These are phyloP conservation scores for Drosophila villosipedis DNA, from an alignment of 2,888 invertebrate species.

Conservation along the genomic window DNA sequence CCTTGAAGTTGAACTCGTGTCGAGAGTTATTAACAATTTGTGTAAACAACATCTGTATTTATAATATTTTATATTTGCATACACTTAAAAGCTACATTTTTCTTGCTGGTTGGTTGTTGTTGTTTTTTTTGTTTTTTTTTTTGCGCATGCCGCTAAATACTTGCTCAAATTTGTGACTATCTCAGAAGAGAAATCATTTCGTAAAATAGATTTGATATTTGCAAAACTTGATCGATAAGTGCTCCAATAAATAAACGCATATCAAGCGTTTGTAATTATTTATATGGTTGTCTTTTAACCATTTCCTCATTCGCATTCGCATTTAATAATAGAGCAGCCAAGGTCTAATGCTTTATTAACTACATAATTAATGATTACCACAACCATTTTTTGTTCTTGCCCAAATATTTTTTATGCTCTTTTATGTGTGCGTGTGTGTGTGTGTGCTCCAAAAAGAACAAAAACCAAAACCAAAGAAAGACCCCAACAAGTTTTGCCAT, in stretches of 20 bases:
- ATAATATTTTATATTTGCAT: slow-evolving; percentile 42
- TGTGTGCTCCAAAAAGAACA: slow-evolving; percentile 10
- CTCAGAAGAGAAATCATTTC: not conserved
- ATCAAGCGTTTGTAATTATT: not conserved
- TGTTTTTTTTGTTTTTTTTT: not conserved
- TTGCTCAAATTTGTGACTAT: not conserved
- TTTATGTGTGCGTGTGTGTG: slow-evolving; percentile 1
- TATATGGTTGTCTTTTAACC: not conserved
- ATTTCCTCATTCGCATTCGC: not conserved
- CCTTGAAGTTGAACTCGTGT: slow-evolving; percentile 28
- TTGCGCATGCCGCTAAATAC: not conserved
- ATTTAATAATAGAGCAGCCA: not conserved
- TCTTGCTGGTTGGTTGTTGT: not conserved
- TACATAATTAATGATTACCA: slow-evolving; percentile 32
- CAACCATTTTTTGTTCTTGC: slow-evolving; percentile 11
- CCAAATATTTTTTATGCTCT: slow-evolving; percentile 4
- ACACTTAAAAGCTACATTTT: slow-evolving; percentile 2
- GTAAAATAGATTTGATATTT: not conserved
- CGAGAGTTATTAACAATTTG: slow-evolving; percentile 64
- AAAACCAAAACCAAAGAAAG: slow-evolving; percentile 3
- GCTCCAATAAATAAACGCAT: not conserved
- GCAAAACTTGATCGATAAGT: not conserved
- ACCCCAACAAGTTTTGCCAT: slow-evolving; percentile 54
- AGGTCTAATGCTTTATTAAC: slow-evolving; percentile 17
- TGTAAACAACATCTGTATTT: slow-evolving; percentile 48